Evolutionary conservation across 2,113 vertebrate species (phyloP).

Genomic region (Clarias macrocephalus): DNA sequence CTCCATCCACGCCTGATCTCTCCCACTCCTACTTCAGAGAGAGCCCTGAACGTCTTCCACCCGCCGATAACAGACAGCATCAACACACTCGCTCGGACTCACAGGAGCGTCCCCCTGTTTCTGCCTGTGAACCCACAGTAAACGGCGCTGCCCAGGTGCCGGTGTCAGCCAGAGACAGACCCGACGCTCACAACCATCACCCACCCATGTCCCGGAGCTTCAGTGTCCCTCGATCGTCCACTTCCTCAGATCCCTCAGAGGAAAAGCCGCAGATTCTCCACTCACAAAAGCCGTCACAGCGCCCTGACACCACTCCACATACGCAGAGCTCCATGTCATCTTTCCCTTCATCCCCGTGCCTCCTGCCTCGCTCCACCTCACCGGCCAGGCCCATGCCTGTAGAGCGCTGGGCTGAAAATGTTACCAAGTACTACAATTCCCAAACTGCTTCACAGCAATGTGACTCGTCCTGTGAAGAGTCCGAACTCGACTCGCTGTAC

Average conservation of each 20-base stretch:
- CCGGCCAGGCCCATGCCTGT: constrained; percentile 73
- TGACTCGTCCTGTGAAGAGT: constrained; percentile 70
- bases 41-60: background rate
- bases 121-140: background rate
- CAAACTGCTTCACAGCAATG: constrained; percentile 56
- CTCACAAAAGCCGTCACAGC: background rate
- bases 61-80: constrained; percentile 13
- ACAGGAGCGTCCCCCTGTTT: background rate
- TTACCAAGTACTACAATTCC: constrained; percentile 82
- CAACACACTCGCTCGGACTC: background rate
- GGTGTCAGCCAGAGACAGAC: background rate
- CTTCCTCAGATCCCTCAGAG: constrained; percentile 10
- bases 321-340: background rate
- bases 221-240: constrained; percentile 7
- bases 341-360: constrained; percentile 15
- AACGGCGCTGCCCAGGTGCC: constrained; percentile 2
- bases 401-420: constrained; percentile 85
- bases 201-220: background rate
- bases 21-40: constrained; percentile 38
- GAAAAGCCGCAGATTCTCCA: constrained; percentile 12
- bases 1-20: constrained; percentile 60
- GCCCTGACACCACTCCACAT: constrained; percentile 14
- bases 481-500: constrained; percentile 94
- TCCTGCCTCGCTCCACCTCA: constrained; percentile 12
- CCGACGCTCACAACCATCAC: background rate